Base-by-base conservation (phyloP, 2,797 vertebrate species). In the Mallotus villosus region DNA sequence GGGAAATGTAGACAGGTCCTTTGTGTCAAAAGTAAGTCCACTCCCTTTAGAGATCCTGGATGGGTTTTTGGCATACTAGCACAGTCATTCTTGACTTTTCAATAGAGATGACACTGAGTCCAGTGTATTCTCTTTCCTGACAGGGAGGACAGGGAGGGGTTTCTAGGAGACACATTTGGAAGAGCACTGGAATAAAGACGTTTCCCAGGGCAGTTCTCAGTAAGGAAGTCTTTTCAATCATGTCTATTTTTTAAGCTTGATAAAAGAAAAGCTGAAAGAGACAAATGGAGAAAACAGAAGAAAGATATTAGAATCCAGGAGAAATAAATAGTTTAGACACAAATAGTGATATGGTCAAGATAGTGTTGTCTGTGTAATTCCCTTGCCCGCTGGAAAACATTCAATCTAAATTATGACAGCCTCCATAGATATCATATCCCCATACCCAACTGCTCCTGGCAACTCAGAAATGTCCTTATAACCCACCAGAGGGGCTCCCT, bases 1-100 rank as follows among this genome's bases (percentile, higher is more conserved):
- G 86, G 88, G 90, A 90, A 91, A 91, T 85, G 91, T 86, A 91
- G 90, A 85, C 88, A 87, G 84, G 75, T 68, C 78, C 72, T 91
- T 90, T 88, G 89, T 87, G 81, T 77, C 71, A 74, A 70, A 78
- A 85, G 84, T 86, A 82, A 89, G 77, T 87, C 79, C 63, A 61
- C 74, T 91, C 90, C 87, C 90, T 64, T 75, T 80, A 79, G 84
- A 82, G 66, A 76, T 76, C 80, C 85, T 85, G 83, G 85, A 87
- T 69, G 73, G 51, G 68, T 81, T 69, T 78, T 85, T 89, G 87
- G 84, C 86, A 78, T 62, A 51, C 73, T 59, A 63, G 63, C 73
- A 79, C 74, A 68, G 77, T 68, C 83, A 80, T 75, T 79, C 81
- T 57, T 71, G 77, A 86, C 83, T 82, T 82, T 61, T 86, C 78